Conservation (phyloP, 2,113 vertebrate genomes). For the Bubo blakistoni region DNA sequence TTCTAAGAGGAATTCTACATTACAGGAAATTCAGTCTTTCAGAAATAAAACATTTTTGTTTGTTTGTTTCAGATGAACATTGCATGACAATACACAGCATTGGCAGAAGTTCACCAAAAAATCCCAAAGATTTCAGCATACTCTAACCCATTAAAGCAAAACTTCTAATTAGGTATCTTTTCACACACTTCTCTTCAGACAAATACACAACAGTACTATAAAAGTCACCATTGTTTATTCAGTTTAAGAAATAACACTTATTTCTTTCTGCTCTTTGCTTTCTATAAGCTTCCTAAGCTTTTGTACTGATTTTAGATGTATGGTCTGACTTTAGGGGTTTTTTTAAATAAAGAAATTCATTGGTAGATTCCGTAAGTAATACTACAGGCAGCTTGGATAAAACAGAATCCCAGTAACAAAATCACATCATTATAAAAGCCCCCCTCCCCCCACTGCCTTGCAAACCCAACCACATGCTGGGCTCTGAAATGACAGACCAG, state of each 20-base stretch:
- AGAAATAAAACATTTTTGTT: not conserved
- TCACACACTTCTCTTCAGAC: not conserved
- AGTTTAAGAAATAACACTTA: not conserved
- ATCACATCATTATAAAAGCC: not conserved
- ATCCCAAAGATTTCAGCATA: not conserved
- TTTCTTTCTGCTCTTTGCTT: not conserved
- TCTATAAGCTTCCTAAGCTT: not conserved
- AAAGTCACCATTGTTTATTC: not conserved
- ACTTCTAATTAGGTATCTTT: not conserved
- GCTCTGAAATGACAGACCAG: not conserved
- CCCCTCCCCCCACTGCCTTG: rapidly evolving
- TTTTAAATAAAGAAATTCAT: not conserved
- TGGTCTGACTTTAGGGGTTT: not conserved
- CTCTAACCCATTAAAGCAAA: not conserved
- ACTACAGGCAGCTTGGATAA: not conserved
- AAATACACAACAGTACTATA: not conserved
- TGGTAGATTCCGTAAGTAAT: not conserved
- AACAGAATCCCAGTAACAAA: not conserved
- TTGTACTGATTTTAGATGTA: not conserved
- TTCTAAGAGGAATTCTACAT: not conserved
- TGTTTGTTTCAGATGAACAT: not conserved
- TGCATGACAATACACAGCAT: not conserved
- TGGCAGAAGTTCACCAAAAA: not conserved
- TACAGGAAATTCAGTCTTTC: not conserved
- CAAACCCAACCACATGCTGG: not conserved